Conservation (phyloP, 2,113 vertebrate genomes). For the Corythornis cristatus region DNA sequence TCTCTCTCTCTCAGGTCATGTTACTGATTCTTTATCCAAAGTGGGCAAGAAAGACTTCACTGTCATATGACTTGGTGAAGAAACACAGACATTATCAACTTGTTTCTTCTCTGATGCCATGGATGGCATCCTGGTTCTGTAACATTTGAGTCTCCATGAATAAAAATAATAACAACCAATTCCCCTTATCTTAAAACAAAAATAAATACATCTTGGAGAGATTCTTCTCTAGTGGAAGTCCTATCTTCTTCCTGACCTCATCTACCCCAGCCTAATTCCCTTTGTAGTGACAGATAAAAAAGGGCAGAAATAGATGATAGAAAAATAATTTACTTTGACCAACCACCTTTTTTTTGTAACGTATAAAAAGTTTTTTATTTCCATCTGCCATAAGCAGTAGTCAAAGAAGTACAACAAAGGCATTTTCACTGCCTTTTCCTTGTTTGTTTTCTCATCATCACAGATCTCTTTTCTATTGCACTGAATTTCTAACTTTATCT, state of each 20-base stretch:
- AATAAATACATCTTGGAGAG: background rate
- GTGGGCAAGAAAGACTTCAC: background rate
- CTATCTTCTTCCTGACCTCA: background rate
- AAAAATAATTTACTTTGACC: background rate
- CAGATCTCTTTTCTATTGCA: background rate
- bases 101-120: background rate
- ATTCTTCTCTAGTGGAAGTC: background rate
- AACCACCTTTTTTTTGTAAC: background rate
- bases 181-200: background rate
- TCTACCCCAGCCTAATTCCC: background rate
- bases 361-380: background rate
- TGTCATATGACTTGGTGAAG: background rate
- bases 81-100: background rate
- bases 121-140: background rate
- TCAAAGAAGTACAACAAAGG: background rate
- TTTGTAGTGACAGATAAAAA: background rate
- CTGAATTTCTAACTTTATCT: background rate
- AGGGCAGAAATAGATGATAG: background rate
- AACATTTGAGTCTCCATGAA: fast-evolving
- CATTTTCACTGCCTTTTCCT: background rate
- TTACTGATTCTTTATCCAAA: background rate
- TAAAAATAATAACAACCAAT: background rate
- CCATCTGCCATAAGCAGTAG: background rate
- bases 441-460: background rate
- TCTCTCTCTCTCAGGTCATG: background rate